Conservation (phyloP, 2,888 invertebrate species). For the Maniola hyperantus region DNA sequence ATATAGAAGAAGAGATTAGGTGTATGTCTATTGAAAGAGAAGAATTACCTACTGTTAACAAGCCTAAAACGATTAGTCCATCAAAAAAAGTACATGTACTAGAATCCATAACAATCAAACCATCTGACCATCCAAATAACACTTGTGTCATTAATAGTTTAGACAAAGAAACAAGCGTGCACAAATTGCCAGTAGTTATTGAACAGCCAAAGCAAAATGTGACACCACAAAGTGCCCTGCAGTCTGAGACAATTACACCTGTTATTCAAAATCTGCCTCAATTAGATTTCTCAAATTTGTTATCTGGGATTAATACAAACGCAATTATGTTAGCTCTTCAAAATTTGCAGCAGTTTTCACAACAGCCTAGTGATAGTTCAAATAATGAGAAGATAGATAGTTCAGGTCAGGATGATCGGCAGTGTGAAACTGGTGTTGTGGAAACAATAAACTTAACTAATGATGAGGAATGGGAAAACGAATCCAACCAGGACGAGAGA, state of each 20-base stretch:
- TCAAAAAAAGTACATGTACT: constrained; percentile 64
- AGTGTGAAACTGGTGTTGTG: constrained; percentile 20
- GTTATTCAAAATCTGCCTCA: constrained; percentile 42
- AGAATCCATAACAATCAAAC: constrained; percentile 64
- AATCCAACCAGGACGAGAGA: constrained; percentile 66
- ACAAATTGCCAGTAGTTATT: constrained; percentile 15
- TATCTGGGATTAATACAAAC: constrained; percentile 71
- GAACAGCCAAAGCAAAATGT: constrained; percentile 18
- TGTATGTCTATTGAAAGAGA: constrained; percentile 43
- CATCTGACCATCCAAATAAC: constrained; percentile 44
- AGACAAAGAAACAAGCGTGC: constrained; percentile 16
- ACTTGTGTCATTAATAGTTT: constrained; percentile 11
- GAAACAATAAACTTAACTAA: constrained; percentile 70
- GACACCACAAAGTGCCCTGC: background rate
- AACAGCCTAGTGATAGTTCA: constrained; percentile 42
- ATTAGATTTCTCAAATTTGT: constrained; percentile 61
- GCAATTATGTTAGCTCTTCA: constrained; percentile 69
- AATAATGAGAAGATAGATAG: constrained; percentile 30
- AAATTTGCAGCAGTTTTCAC: constrained; percentile 68
- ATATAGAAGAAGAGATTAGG: constrained; percentile 55
- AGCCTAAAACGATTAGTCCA: constrained; percentile 51
- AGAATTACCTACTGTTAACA: constrained; percentile 38
- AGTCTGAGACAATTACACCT: constrained; percentile 20
- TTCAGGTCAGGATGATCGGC: constrained; percentile 31
- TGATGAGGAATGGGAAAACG: constrained; percentile 75